phyloP scores from a whole-genome alignment of 2,888 invertebrate genomes.

The Geotrupes spiniger region DNA sequence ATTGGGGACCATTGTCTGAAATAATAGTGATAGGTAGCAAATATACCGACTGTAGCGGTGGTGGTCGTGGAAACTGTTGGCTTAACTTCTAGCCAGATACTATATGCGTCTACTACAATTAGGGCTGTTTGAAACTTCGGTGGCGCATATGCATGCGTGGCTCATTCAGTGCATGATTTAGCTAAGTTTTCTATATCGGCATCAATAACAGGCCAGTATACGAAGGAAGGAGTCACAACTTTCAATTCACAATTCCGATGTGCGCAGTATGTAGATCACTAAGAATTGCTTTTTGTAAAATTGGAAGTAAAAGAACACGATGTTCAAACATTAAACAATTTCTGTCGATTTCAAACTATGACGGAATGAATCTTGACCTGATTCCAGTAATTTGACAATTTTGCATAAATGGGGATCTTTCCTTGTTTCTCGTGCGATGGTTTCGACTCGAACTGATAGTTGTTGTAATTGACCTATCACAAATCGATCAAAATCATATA shows the following conservation, averaged over 20 bases:
- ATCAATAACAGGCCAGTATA: not conserved
- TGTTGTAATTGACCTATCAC: not conserved
- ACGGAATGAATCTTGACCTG: not conserved
- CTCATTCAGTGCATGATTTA: not conserved
- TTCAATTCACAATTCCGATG: not conserved
- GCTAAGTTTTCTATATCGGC: not conserved
- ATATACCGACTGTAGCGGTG: not conserved
- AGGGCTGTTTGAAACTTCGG: not conserved
- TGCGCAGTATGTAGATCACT: no score
- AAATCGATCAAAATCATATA: not conserved
- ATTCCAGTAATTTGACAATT: no score
- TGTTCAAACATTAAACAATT: not conserved
- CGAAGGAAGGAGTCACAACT: not conserved
- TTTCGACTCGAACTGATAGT: not conserved
- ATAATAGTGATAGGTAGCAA: not conserved
- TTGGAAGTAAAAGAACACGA: not conserved
- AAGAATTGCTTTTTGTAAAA: not conserved
- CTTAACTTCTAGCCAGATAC: not conserved
- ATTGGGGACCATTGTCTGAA: not conserved
- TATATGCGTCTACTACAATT: not conserved
- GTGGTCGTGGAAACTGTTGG: not conserved
- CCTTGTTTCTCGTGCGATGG: no score
- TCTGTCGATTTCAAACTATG: not conserved
- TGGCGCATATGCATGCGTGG: not conserved
- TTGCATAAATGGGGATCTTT: no score